Evolutionary conservation across 2,797 vertebrate genomes (phyloP).

Genomic region (Centroberyx gerrardi): DNA sequence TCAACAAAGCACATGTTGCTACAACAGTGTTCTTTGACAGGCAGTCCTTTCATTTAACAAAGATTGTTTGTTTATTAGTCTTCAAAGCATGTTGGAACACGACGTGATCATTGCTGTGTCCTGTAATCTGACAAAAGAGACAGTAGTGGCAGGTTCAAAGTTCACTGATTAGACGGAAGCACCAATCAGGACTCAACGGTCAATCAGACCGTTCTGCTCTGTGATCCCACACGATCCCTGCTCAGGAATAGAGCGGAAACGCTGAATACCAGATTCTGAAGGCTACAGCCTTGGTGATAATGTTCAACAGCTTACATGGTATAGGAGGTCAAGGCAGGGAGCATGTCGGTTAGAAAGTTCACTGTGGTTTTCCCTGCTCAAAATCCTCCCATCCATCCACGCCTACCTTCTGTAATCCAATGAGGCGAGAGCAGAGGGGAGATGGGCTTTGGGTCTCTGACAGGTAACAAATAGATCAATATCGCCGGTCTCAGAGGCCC

Average conservation of each 20-base stretch:
- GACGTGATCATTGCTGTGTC: neutral
- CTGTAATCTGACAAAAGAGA: slow-evolving; percentile 42
- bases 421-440: slow-evolving; percentile 45
- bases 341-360: slow-evolving; percentile 42
- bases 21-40: slow-evolving; percentile 20
- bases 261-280: neutral
- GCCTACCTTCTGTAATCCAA: slow-evolving; percentile 20
- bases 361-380: slow-evolving; percentile 27
- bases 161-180: slow-evolving; percentile 50
- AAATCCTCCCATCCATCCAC: slow-evolving; percentile 16
- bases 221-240: slow-evolving; percentile 6
- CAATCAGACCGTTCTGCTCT: neutral
- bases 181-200: slow-evolving; percentile 18
- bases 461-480: slow-evolving; percentile 66
- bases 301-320: slow-evolving; percentile 1
- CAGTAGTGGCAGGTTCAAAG: slow-evolving; percentile 27
- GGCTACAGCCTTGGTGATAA: neutral
- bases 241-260: neutral
- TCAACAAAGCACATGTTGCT: slow-evolving; percentile 44
- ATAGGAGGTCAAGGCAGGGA: slow-evolving; percentile 9
- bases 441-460: slow-evolving; percentile 36
- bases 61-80: slow-evolving; percentile 55
- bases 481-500: slow-evolving; percentile 36
- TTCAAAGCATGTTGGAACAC: slow-evolving; percentile 35
- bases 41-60: slow-evolving; percentile 77